These are phyloP conservation scores for Dinoponera quadriceps DNA, from an alignment of 1,140 invertebrate species.

Conservation along the genomic window DNA sequence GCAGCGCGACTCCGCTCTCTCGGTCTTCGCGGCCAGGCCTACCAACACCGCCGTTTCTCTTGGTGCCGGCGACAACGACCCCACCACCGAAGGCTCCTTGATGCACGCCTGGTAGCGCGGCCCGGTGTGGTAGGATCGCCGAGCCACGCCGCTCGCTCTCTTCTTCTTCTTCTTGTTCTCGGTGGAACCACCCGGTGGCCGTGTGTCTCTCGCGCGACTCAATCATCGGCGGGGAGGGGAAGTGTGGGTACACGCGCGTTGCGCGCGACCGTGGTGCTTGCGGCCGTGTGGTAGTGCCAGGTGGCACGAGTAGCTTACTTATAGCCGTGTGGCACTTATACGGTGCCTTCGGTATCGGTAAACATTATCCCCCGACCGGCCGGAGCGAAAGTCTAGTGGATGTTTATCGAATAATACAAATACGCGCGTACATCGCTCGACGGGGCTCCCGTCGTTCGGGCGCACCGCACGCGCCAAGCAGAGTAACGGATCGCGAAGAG, in stretches of 20 bases:
- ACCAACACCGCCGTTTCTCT: conserved; percentile 59
- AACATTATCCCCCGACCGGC: background rate
- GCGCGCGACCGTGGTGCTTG: background rate
- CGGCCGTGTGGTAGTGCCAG: conserved; percentile 20
- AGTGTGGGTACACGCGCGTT: conserved; percentile 4
- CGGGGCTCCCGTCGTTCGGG: background rate
- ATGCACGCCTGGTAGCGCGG: conserved; percentile 66
- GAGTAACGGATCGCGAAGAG: too few species aligned
- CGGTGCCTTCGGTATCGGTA: conserved; percentile 12
- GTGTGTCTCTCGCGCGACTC: conserved; percentile 27
- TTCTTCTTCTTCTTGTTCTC: conserved; percentile 23
- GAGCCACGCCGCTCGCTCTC: conserved; percentile 20
- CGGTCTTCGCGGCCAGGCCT: conserved; percentile 75
- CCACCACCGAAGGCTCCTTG: conserved; percentile 60
- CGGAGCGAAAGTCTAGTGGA: background rate
- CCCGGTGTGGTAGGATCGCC: conserved; percentile 40
- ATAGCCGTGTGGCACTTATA: background rate
- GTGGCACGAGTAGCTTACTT: background rate
- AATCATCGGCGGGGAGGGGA: conserved; percentile 8
- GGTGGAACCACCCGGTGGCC: conserved; percentile 12
- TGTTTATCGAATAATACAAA: background rate
- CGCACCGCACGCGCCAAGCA: too few species aligned
- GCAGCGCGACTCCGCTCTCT: conserved; percentile 72
- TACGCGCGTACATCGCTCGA: background rate
- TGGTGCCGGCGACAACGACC: conserved; percentile 48